phyloP scores from a whole-genome alignment of 2,888 invertebrate species.

The Caenorhabditis japonica region DNA sequence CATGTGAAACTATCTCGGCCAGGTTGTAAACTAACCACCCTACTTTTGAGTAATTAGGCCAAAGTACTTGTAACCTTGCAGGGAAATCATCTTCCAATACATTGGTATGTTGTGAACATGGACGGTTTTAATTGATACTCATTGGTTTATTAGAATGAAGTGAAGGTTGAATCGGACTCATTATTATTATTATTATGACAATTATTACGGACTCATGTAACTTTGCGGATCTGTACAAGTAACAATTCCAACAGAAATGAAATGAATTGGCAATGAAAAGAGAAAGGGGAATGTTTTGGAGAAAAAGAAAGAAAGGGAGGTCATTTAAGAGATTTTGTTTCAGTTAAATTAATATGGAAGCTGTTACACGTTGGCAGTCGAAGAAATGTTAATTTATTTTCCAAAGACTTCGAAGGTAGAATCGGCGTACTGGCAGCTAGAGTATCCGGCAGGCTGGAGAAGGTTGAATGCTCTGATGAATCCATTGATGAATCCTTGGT shows the following conservation, averaged over 20 bases:
- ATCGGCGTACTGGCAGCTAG: slow-evolving; percentile 77
- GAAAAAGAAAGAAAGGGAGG: slow-evolving; percentile 29
- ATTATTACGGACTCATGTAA: no score
- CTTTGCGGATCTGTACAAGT: slow-evolving; percentile 45
- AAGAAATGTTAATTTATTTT: slow-evolving; percentile 53
- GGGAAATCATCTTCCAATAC: background rate
- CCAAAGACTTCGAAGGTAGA: slow-evolving; percentile 77
- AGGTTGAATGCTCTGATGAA: slow-evolving; percentile 77
- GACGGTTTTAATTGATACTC: slow-evolving; percentile 6
- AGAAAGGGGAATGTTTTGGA: slow-evolving; percentile 37
- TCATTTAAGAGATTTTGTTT: slow-evolving; percentile 52
- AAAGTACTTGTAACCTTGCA: slow-evolving; percentile 32
- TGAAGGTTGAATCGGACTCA: no score
- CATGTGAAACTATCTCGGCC: slow-evolving; percentile 29
- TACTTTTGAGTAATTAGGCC: slow-evolving; percentile 42
- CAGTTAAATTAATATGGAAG: slow-evolving; percentile 20
- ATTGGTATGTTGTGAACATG: background rate
- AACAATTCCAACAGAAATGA: slow-evolving; percentile 19
- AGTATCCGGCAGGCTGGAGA: slow-evolving; percentile 76
- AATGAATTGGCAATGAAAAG: no score
- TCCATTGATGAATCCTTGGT: slow-evolving; percentile 77
- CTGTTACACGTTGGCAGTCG: slow-evolving; percentile 21
- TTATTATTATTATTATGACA: no score
- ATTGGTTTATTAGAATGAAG: slow-evolving; percentile 31
- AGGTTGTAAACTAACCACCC: slow-evolving; percentile 36